These are phyloP conservation scores for Tragelaphus strepsiceros DNA, from an alignment of 2,113 vertebrate genomes.

Conservation along the genomic window DNA sequence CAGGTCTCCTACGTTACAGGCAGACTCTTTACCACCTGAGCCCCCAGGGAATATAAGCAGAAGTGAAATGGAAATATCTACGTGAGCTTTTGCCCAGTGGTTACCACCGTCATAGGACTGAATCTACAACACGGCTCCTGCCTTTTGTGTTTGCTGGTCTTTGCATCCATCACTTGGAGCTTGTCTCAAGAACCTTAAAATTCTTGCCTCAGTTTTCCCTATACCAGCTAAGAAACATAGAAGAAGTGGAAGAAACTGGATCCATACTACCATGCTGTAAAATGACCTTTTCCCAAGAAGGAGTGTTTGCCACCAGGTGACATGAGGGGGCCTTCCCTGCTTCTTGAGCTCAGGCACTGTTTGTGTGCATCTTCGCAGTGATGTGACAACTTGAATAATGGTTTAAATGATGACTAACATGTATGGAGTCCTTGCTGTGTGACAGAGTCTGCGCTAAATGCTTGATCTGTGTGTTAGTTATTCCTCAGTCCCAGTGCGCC, in stretches of 20 bases:
- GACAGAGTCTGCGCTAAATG: not conserved
- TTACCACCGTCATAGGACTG: not conserved
- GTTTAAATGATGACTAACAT: not conserved
- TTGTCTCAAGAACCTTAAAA: not conserved
- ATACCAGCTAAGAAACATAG: not conserved
- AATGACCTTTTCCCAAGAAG: not conserved
- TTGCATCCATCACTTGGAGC: not conserved
- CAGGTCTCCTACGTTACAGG: not conserved
- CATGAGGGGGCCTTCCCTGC: not conserved
- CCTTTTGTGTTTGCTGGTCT: not conserved
- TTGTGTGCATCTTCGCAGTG: not conserved
- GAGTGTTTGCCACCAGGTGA: not conserved
- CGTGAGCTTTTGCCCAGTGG: not conserved
- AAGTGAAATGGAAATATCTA: not conserved
- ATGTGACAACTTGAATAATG: not conserved
- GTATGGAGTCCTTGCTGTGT: not conserved
- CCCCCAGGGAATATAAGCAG: not conserved
- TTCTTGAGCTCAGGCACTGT: not conserved
- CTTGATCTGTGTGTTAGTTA: not conserved
- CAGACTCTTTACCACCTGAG: not conserved
- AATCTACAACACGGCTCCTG: not conserved
- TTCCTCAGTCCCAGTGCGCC: not conserved
- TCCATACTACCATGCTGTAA: not conserved
- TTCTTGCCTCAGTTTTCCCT: not conserved
- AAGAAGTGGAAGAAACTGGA: not conserved